Evolutionary conservation across 2,797 vertebrate species (phyloP).

Genomic region (Neopelma chrysocephalum): DNA sequence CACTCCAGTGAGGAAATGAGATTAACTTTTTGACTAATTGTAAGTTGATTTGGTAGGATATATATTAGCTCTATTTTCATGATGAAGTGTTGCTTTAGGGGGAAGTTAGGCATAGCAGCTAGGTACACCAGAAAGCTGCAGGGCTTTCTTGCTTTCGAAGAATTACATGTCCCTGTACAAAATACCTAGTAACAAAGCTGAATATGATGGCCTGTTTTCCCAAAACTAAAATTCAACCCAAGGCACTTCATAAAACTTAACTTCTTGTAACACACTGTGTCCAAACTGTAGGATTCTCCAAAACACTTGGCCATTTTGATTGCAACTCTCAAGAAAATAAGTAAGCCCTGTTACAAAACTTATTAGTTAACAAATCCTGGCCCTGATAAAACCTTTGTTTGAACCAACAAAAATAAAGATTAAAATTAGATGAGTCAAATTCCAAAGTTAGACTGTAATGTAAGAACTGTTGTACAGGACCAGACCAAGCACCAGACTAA

Average conservation of each 20-base stretch:
- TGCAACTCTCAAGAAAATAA: background rate
- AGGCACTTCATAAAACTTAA: background rate
- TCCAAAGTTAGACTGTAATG: background rate
- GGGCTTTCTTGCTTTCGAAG: background rate
- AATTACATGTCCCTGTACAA: background rate
- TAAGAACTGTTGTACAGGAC: background rate
- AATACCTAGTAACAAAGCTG: background rate
- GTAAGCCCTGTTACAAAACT: background rate
- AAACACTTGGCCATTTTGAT: background rate
- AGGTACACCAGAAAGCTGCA: background rate
- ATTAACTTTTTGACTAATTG: background rate
- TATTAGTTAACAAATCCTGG: background rate
- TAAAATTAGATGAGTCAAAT: background rate
- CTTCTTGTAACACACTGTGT: background rate
- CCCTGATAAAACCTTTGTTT: background rate
- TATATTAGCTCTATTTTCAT: background rate
- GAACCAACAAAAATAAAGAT: background rate
- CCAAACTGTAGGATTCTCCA: background rate
- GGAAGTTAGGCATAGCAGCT: background rate
- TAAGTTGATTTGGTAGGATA: background rate
- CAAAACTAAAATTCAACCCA: background rate
- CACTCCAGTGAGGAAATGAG: background rate
- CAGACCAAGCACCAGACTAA: background rate
- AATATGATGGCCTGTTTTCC: background rate
- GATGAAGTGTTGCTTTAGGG: background rate